Base-by-base conservation (phyloP, 2,888 invertebrate species). In the Oasisia sp. region DNA sequence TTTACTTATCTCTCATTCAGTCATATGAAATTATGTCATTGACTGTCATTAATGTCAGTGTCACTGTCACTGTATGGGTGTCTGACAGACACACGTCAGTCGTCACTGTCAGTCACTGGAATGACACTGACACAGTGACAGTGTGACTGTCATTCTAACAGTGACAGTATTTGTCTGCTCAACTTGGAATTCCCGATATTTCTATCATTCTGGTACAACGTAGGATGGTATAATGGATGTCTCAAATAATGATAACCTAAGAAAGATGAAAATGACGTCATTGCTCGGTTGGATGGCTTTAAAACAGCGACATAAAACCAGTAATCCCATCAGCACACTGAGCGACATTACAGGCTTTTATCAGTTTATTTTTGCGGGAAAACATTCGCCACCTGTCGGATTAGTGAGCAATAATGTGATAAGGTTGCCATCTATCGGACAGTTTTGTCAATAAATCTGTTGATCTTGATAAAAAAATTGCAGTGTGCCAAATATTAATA, bases 261-360 rank as follows among this genome's bases (percentile, higher is more conserved):
- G 74, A 74, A 74, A 74, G 74, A 19, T 74, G 74, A 74, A 74
- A 74, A 74, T 74, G 74, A 74, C 74, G 50, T 50, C 50, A 74
- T 74, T 74, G 74, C 27, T 74, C 27, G 74, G 74, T 74, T 74
- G 74, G 14, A 74, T 27, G 74, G 7, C 27, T 19, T 74, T 74
- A 0, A 74, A 14, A 74, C 74, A 56, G 56, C 56, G 14, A 56
- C 56, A 19, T 56, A 19, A 14, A 56, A 56, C 9, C 14, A 56
- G 56, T 56, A 14, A 19, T 56, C 19, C 56, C 56, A 56, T 56
- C 56, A 11, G 11, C 56, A 74, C 74, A 74, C n/a, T 19, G 74
- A 27, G 74, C 74, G 74, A 74, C 74, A 74, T 74, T 74, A 74
- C 19, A 27, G 74, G 5, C 27, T 7, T 7, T 27, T 19, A 1